Base-by-base conservation (phyloP, 1,140 invertebrate species). In the Ceratosolen solmsi region DNA sequence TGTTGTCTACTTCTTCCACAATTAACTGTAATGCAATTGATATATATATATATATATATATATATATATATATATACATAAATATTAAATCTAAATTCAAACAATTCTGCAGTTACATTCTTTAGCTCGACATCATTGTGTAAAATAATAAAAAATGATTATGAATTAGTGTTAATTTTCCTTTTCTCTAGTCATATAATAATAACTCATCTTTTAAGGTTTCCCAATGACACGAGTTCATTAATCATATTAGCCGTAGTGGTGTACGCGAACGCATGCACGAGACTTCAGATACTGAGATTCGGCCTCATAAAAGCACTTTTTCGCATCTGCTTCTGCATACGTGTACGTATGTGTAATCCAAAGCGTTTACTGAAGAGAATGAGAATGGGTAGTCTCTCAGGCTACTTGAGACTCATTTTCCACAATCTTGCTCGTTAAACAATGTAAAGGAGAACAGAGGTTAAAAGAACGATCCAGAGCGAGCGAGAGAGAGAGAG, bases 371-470 rank as follows among this genome's bases (percentile, higher is more conserved):
- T 68, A 56, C 49, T 9, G 49, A 22, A 36, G 70, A 72, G 70
- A 36, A 49, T 27, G 25, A 73, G 2, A 33, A 73, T 51, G 51
- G 46, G 63, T 33, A 54, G 58, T 78, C 63, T 78, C 63, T 36
- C 22, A 41, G 17, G 38, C n/a, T 51, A 38, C 60, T 71, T 5
- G 41, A 71, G 30, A 49, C 49, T 79, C 33, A 33, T 79, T 79
- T 79, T 71, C 77, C 65, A 71, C 65, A 79, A 71, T 79, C 65
- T 71, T 70, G 49, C 77, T 79, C 77, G 77, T 56, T 79, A 71
- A 79, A 79, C 77, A 79, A 79, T n/a, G 63, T 27, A 17, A 54
- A 73, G 49, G 27, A 73, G 46, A 1, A 73, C 27, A 27, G 17
- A 51, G 71, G 27, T 25, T 71, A 49, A 71, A 73, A 33, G 38